These are phyloP conservation scores for Hystrix brachyura DNA, from an alignment of 2,113 vertebrate species.

Conservation along the genomic window DNA sequence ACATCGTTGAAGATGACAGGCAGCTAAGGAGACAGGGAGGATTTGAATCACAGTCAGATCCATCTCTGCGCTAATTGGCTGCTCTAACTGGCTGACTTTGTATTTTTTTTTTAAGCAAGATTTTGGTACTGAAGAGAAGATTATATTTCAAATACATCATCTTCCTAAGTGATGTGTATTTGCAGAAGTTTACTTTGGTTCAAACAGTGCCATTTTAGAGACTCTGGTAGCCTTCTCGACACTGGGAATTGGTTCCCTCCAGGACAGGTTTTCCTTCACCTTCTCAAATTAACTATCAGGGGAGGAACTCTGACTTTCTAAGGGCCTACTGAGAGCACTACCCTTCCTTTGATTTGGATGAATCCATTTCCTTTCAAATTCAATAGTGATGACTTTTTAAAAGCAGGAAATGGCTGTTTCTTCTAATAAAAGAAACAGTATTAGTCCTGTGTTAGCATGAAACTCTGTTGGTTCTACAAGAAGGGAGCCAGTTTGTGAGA, in stretches of 20 bases:
- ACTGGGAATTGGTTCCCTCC: neutral
- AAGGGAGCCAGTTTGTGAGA: neutral
- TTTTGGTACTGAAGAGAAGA: neutral
- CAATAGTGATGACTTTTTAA: slow-evolving; percentile 53
- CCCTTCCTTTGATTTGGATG: slow-evolving; percentile 9
- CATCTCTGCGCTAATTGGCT: rapidly evolving
- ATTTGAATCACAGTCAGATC: neutral
- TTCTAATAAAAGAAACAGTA: slow-evolving; percentile 53
- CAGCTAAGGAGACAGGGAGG: neutral
- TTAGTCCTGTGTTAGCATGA: neutral
- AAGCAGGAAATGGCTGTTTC: slow-evolving; percentile 66
- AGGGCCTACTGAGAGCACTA: neutral
- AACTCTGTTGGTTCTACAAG: neutral
- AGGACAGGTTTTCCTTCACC: neutral
- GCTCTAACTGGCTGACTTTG: neutral
- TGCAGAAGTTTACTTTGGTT: neutral
- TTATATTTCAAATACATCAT: neutral
- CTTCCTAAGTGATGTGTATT: neutral
- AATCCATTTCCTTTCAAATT: slow-evolving; percentile 60
- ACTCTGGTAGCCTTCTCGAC: neutral
- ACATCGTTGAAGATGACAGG: neutral
- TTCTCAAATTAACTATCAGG: neutral
- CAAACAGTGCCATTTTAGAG: neutral
- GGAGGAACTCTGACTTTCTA: neutral
- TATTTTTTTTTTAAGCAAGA: neutral